A percentile compares a stretch with the other conserved stretches of the same genome.
These are phyloP conservation scores for Lamprotornis superbus DNA, from an alignment of 2,113 vertebrate species.

Conservation along the genomic window DNA sequence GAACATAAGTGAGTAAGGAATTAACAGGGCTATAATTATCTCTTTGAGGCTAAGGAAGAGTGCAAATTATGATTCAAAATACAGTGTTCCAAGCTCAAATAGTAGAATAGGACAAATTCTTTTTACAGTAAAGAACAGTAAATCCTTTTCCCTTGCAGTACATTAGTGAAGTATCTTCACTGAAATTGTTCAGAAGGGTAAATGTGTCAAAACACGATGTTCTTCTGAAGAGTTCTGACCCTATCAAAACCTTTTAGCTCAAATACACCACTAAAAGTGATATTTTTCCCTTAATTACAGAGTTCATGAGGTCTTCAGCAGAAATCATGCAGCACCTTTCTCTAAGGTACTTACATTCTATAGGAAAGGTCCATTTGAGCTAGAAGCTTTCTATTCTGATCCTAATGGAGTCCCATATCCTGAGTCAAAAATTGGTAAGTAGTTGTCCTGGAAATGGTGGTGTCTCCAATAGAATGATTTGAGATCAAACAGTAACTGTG, in stretches of 20 bases:
- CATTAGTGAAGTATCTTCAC: neutral
- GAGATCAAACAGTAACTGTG: neutral
- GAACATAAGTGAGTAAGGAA: neutral
- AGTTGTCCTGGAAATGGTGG: neutral
- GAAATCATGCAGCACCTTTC: slow-evolving; percentile 78
- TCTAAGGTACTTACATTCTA: slow-evolving; percentile 83
- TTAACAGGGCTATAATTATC: slow-evolving; percentile 22
- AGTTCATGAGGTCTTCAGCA: slow-evolving; percentile 78
- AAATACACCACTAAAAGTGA: neutral
- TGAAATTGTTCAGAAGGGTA: neutral
- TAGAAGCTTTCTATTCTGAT: slow-evolving; percentile 83
- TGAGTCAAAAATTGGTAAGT: slow-evolving; percentile 82
- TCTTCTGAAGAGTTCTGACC: neutral
- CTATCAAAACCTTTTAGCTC: neutral
- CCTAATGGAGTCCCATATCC: slow-evolving; percentile 77
- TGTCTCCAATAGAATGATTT: neutral
- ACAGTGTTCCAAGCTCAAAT: neutral
- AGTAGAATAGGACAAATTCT: neutral
- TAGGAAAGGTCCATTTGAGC: slow-evolving; percentile 78
- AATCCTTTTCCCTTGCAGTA: neutral
- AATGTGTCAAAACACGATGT: neutral
- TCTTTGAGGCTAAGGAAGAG: neutral
- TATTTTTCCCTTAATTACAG: slow-evolving; percentile 40
- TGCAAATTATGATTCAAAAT: neutral
- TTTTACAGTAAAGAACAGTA: neutral